Conservation (phyloP, 2,797 vertebrate species). For the Vireo griseus region DNA sequence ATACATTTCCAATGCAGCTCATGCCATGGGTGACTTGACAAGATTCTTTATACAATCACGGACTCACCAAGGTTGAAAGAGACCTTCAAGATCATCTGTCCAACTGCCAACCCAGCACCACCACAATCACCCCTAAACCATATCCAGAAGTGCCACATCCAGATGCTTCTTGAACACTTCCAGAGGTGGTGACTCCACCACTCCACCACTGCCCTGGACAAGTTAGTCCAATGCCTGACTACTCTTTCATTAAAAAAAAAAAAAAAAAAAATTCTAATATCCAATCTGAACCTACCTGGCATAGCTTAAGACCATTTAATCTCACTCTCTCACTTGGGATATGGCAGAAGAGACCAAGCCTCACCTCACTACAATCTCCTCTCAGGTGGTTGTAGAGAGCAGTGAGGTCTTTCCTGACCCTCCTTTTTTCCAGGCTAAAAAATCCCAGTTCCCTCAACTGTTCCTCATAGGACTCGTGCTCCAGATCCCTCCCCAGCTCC, state of each 20-base stretch:
- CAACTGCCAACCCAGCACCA: background rate
- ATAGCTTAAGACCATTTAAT: background rate
- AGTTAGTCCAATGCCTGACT: background rate
- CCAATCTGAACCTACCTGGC: background rate
- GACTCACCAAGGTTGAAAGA: background rate
- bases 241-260: background rate
- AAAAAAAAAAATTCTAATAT: too few relatives aligned
- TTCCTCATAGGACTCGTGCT: background rate
- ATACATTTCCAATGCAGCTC: background rate
- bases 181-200: background rate
- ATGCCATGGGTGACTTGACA: background rate
- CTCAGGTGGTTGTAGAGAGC: background rate
- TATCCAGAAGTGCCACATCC: background rate
- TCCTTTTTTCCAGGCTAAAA: background rate
- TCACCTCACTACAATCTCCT: background rate
- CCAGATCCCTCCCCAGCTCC: background rate
- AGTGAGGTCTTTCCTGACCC: background rate
- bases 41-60: background rate
- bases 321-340: background rate
- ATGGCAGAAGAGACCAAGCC: background rate
- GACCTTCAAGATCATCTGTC: background rate
- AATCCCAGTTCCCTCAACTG: background rate
- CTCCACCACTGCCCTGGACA: background rate
- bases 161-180: background rate
- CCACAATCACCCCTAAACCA: background rate